Base-by-base conservation (phyloP, 1,140 invertebrate species). In the Acromyrmex charruanus region DNA sequence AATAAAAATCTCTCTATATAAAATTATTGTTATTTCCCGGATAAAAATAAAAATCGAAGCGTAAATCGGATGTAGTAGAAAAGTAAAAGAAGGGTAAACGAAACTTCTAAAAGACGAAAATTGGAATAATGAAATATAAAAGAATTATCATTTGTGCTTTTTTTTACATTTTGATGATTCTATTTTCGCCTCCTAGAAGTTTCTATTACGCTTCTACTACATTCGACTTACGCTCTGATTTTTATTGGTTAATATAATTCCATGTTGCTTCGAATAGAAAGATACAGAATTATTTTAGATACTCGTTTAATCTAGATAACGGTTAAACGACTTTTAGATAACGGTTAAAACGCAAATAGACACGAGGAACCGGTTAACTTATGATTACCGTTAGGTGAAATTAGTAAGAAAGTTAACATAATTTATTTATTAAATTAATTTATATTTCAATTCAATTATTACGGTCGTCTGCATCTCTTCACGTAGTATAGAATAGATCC, bases 381-480 rank as follows among this genome's bases (percentile, higher is more conserved):
- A 49, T 12, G 12, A 12, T 61, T 44, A 63, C 10, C 16, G 21
- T 63, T 28, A 61, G 39, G 2, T 2, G 9, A 59, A 44, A n/a
- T 35, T 25, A 14, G 10, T 61, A 12, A 3, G 4, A 31, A 68
- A n/a, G 12, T 28, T 63, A 39, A 28, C 18, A n/a, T 51, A 49
- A 51, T 12, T 35, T 35, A 35, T 35, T 6, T 35, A 35, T 35
- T 69, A 75, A 44, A 44, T 77, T 58, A 25, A 35, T 39, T 61
- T 44, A 25, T 39, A 25, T 21, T 69, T 51, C 14, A 69, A 69
- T 69, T 69, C 39, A 68, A 77, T 63, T 79, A 9, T 79, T 31
- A 35, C 10, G 6, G 12, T 31, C 9, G 39, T 61, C 35, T 31
- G 35, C 58, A 51, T 58, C 28, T 35, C 61, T 66, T 79, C 44